Evolutionary conservation across 2,113 vertebrate genomes (phyloP).

Genomic region (Oceanodroma tethys): DNA sequence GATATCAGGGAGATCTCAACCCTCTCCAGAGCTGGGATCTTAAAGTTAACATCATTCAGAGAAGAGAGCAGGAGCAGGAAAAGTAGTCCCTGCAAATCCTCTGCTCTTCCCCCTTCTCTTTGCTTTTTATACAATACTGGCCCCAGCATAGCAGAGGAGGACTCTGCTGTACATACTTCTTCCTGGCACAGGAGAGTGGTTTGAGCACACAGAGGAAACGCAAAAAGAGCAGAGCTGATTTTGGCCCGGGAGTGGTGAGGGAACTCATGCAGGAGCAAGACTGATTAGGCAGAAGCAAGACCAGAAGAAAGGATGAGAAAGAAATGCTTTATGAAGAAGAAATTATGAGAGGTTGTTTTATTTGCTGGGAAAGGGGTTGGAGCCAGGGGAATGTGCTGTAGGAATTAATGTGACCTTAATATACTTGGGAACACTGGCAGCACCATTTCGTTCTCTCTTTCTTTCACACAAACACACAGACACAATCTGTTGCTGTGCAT

Average conservation of each 20-base stretch:
- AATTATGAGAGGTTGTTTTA: not conserved
- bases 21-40: not conserved
- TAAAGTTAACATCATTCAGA: not conserved
- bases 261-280: not conserved
- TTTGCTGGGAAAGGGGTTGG: not conserved
- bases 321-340: not conserved
- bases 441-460: not conserved
- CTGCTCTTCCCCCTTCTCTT: not conserved
- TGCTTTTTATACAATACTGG: not conserved
- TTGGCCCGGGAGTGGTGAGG: not conserved
- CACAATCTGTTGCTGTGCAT: not conserved
- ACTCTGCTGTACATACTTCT: not conserved
- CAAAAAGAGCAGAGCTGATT: not conserved
- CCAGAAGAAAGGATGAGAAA: not conserved
- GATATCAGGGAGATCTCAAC: not conserved
- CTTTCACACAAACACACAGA: not conserved
- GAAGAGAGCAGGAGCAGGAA: not conserved
- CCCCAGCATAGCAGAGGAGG: not conserved
- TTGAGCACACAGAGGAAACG: not conserved
- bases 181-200: not conserved
- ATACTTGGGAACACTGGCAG: not conserved
- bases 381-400: accelerated
- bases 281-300: not conserved
- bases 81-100: not conserved
- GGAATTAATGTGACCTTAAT: not conserved